phyloP scores from a whole-genome alignment of 2,888 invertebrate species.

The Drosophila sordidula region DNA sequence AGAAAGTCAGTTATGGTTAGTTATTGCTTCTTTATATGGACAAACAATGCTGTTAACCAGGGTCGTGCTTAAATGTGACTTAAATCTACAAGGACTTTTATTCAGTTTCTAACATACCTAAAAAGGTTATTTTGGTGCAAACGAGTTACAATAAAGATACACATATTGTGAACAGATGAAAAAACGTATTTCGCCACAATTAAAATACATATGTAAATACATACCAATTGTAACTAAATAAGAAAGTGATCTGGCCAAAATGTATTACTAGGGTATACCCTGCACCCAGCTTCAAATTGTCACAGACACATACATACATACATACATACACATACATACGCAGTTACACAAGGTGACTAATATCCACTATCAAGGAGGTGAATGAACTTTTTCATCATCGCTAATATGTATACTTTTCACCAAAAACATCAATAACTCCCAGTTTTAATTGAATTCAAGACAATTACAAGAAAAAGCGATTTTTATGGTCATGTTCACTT shows the following conservation, averaged over 20 bases:
- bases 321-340: not conserved
- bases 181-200: not conserved
- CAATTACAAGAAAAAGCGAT: too few species aligned
- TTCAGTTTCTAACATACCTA: not conserved
- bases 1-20: not conserved
- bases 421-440: too few species aligned
- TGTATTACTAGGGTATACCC: too few species aligned
- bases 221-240: too few species aligned
- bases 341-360: not conserved
- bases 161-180: not conserved
- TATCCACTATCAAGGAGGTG: too few species aligned
- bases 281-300: too few species aligned
- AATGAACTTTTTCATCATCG: not conserved
- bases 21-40: slow-evolving; percentile 1
- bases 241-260: too few species aligned
- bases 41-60: not conserved
- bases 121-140: not conserved
- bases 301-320: not conserved
- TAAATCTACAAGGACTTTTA: slow-evolving; percentile 8
- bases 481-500: too few species aligned
- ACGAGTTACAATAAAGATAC: not conserved
- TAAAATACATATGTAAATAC: not conserved
- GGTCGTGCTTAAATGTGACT: slow-evolving; percentile 2
- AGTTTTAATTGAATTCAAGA: too few species aligned
- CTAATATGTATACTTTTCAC: too few species aligned